Evolutionary conservation across 2,888 invertebrate genomes (phyloP).

Genomic region (Agrochola litura): DNA sequence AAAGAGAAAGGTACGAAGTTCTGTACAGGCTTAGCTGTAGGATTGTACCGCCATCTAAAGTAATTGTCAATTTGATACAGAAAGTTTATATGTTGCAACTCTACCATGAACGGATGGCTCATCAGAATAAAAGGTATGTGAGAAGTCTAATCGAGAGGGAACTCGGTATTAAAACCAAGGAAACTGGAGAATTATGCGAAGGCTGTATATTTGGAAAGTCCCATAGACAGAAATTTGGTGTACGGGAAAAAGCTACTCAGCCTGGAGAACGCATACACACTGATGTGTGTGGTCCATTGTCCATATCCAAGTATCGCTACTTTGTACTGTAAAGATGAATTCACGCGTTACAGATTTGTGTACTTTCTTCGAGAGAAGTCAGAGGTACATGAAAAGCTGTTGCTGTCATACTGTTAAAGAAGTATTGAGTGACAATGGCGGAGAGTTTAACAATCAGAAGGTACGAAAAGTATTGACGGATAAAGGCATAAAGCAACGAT

Average conservation of each 20-base stretch:
- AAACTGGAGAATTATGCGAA: background rate
- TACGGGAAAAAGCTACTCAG: no score
- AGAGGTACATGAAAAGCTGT: background rate
- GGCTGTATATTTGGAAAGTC: background rate
- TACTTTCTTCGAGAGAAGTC: background rate
- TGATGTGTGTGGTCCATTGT: background rate
- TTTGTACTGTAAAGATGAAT: conserved; percentile 4
- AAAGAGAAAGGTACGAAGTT: no score
- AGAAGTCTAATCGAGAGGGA: background rate
- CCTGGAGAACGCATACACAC: background rate
- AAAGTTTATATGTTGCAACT: no score
- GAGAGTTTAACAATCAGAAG: no score
- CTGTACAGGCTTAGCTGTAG: no score
- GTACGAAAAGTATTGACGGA: no score
- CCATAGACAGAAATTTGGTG: no score
- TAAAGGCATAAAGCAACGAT: no score
- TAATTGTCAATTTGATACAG: no score
- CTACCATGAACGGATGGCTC: background rate
- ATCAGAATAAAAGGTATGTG: background rate
- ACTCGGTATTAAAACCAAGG: background rate
- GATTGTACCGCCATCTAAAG: no score
- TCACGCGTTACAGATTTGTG: background rate
- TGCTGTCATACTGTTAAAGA: no score
- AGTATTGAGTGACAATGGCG: no score
- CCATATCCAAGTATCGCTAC: background rate